These are phyloP conservation scores for Drosophila bipectinata DNA, from an alignment of 1,140 invertebrate species.

Conservation along the genomic window DNA sequence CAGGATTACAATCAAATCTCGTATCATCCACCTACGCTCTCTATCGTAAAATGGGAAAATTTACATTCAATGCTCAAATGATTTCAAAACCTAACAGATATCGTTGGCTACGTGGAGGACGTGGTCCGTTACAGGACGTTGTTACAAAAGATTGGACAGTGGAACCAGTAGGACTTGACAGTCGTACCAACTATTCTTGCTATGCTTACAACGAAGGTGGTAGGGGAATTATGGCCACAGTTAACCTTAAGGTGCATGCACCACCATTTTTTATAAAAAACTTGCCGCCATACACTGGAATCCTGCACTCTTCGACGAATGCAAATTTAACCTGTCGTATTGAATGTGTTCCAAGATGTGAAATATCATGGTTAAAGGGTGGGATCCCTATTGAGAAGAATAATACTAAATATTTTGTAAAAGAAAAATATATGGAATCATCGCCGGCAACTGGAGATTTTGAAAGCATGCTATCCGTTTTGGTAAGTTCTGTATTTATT, in stretches of 20 bases:
- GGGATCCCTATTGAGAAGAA: constrained; percentile 87
- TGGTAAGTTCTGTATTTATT: constrained; percentile 85
- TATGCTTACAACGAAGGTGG: constrained; percentile 92
- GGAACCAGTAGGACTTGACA: constrained; percentile 91
- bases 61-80: constrained; percentile 71
- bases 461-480: constrained; percentile 92
- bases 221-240: constrained; percentile 89
- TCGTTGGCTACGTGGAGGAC: constrained; percentile 91
- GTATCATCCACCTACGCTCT: constrained; percentile 51
- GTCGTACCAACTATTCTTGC: constrained; percentile 94
- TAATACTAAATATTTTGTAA: constrained; percentile 88
- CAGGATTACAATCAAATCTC: constrained; percentile 26
- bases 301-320: constrained; percentile 87
- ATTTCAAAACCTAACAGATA: constrained; percentile 85
- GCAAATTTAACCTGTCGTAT: constrained; percentile 93
- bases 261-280: constrained; percentile 94
- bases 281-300: constrained; percentile 92
- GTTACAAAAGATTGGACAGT: constrained; percentile 90
- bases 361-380: constrained; percentile 93
- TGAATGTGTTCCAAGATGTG: constrained; percentile 94
- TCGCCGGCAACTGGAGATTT: constrained; percentile 92
- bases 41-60: constrained; percentile 79
- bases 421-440: constrained; percentile 87
- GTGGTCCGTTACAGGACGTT: constrained; percentile 88
- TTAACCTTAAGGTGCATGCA: constrained; percentile 92